A percentile compares a stretch with the other conserved stretches of the same genome.
Conservation (phyloP, 2,113 vertebrate genomes). For the Oreocharis arfaki region DNA sequence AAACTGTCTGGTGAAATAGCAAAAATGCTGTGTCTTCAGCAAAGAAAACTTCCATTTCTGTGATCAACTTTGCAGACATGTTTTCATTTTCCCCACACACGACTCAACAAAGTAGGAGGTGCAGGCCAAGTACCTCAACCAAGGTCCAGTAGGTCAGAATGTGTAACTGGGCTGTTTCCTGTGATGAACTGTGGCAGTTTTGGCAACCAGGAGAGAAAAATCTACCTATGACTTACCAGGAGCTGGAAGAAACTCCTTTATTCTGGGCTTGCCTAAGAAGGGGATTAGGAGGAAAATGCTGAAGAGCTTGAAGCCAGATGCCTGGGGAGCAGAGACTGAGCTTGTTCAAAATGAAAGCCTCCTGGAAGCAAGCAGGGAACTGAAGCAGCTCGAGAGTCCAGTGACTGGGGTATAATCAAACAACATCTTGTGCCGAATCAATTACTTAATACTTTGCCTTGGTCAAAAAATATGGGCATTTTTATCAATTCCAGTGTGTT, state of each 20-base stretch:
- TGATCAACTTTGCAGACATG: neutral
- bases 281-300: neutral
- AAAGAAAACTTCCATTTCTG: neutral
- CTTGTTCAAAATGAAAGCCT: neutral
- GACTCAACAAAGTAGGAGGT: neutral
- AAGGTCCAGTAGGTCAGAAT: neutral
- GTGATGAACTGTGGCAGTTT: neutral
- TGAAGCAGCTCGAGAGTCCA: neutral
- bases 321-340: neutral
- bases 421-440: neutral
- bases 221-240: too few relatives aligned
- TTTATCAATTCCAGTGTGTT: neutral
- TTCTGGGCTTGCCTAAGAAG: neutral
- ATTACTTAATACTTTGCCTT: neutral
- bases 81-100: neutral
- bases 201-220: neutral
- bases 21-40: neutral
- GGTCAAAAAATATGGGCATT: neutral
- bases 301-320: constrained; percentile 2
- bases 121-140: neutral
- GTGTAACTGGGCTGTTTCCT: neutral
- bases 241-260: neutral
- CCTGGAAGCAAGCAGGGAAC: neutral
- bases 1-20: neutral
- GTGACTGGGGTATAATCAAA: neutral